A percentile compares a stretch with the other conserved stretches of the same genome.
Evolutionary conservation across 2,797 vertebrate species (phyloP).

Genomic region (Bradypus variegatus): DNA sequence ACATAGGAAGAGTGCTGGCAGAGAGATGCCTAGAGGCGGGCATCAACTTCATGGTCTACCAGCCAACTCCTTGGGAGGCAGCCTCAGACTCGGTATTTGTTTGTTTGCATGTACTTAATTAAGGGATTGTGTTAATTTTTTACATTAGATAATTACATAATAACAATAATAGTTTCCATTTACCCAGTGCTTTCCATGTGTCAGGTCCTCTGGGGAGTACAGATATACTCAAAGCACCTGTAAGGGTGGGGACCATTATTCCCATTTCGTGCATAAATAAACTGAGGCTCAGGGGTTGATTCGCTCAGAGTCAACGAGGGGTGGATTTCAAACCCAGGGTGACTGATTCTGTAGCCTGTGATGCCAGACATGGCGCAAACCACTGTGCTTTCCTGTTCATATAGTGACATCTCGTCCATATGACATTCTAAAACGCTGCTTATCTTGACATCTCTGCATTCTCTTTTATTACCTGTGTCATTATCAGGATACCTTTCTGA

Average conservation of each 20-base stretch:
- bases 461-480: neutral
- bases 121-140: neutral
- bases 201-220: neutral
- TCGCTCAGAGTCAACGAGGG: neutral
- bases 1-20: conserved; percentile 87
- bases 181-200: neutral
- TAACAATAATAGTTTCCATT: neutral
- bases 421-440: neutral
- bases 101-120: conserved; percentile 4
- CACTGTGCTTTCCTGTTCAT: neutral
- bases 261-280: neutral
- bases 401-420: neutral
- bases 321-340: neutral
- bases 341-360: accelerated
- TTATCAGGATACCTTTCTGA: neutral
- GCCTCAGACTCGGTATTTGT: conserved; percentile 70
- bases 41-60: conserved; percentile 86
- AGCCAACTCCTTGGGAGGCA: conserved; percentile 82
- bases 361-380: neutral
- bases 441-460: neutral
- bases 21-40: conserved; percentile 88
- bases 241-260: neutral
- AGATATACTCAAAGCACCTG: neutral
- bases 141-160: neutral
- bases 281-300: neutral